Base-by-base conservation (phyloP, 1,140 invertebrate species). In the Drosophila neocordata region DNA sequence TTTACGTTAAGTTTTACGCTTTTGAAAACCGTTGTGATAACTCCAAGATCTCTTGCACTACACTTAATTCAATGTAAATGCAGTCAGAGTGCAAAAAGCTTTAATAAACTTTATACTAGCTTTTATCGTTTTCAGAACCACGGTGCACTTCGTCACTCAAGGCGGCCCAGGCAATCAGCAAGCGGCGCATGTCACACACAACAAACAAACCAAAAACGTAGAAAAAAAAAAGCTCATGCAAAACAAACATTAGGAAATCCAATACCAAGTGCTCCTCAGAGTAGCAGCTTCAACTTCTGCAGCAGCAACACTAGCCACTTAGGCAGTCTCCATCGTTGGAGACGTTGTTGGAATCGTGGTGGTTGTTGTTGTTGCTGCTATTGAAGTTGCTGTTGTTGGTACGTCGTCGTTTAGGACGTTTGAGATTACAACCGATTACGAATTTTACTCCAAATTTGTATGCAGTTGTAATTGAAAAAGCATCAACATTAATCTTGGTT, bases 401-500 rank as follows among this genome's bases (percentile, higher is more conserved):
- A 53, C 65, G 73, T 77, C 71, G 85, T 89, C 85, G 85, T 85
- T 81, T 89, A 89, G 78, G 85, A 89, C 82, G 85, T 89, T 82
- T 89, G 85, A 89, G 85, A 89, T 89, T 87, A 89, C 87, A 77
- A 83, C 64, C 79, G 83, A 88, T 88, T 88, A 88, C 83, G 83
- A 56, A 48, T 88, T 89, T 89, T 89, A 89, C 81, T 89, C 87
- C 87, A 89, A 89, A 88, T 88, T 88, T 88, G 84, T 88, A 89
- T 88, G 84, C 56, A 38, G 81, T 87, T 90, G 89, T 90, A 90
- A 90, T 90, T 90, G 89, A 90, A 90, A 90, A 90, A 89, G 89
- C 89, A 90, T 90, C 89, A 90, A 90, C 89, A 90, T 90, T 90
- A 90, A 90, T 90, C 89, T 90, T 90, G 72, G 89, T 90, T 56